Base-by-base conservation (phyloP, 2,113 vertebrate species). In the Triplophysa tibetana region DNA sequence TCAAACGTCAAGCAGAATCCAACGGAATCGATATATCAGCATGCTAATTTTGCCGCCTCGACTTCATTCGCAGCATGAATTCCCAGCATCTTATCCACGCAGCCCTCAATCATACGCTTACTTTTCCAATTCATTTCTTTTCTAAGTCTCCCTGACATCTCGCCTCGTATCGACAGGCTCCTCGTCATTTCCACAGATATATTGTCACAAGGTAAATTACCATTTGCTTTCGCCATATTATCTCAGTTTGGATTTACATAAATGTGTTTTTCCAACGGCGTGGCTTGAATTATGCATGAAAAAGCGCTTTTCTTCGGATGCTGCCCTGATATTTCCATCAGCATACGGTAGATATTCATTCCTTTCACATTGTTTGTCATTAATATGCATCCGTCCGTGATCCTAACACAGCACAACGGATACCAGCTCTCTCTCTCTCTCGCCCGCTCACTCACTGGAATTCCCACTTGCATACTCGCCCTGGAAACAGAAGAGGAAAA, bases 221-320 rank as follows among this genome's bases (percentile, higher is more conserved):
- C 89, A 90, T 90, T 91, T 87, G 86, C 84, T 87, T 87, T 85
- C 81, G 70, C 83, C 75, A 79, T 79, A 90, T 92, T 90, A 92
- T 92, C 90, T 90, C 85, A 91, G 85, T 89, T 92, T 89, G 81
- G 78, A 89, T 91, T 91, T 91, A 91, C 90, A 91, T 91, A 91
- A 92, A 91, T 80, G 86, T 85, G 88, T 89, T 87, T 83, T 90
- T 91, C 87, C 86, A 86, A 85, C 63, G 64, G 82, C 78, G 1
- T 83, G 9, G 7, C 82, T 45, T 92, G 90, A 90, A 93, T 90
- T 86, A 93, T 92, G 87, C 85, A 92, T 91, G 78, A 90, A 69
- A 56, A 41, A 16, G 67, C 80, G 77, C 84, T 83, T 84, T 87
- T 85, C 84, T 81, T 88, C 61, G 56, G 84, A 86, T 84, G 69